phyloP scores from a whole-genome alignment of 2,888 invertebrate genomes.

The Tetragonisca angustula region DNA sequence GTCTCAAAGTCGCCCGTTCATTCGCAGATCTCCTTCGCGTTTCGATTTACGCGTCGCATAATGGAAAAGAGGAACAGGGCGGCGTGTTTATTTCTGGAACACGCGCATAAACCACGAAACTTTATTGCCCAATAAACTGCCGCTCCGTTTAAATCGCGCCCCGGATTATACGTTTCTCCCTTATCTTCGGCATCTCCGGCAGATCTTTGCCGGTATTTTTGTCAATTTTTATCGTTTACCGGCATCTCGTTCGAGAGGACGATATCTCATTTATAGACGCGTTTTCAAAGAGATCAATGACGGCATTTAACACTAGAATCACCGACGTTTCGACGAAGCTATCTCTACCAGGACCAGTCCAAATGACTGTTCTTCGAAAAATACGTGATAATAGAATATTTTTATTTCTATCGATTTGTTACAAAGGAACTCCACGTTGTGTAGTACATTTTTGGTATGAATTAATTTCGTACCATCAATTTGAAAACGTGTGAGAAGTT shows the following conservation, averaged over 20 bases:
- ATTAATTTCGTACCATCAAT: too few species aligned
- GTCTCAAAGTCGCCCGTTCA: slow-evolving; percentile 9
- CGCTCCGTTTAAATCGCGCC: slow-evolving; percentile 28
- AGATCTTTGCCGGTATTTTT: not conserved
- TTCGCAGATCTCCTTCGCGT: slow-evolving; percentile 10
- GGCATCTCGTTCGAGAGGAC: not conserved
- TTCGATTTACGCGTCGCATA: slow-evolving; percentile 25
- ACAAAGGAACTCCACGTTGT: too few species aligned
- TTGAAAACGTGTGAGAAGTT: too few species aligned
- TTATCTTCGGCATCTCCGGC: slow-evolving; percentile 15
- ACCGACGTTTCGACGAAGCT: too few species aligned
- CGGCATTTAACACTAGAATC: too few species aligned
- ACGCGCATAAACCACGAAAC: slow-evolving; percentile 31
- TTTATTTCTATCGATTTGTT: too few species aligned
- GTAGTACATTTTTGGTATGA: too few species aligned
- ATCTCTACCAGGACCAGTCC: too few species aligned
- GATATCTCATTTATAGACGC: too few species aligned
- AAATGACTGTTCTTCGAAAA: too few species aligned
- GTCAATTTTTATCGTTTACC: slow-evolving; percentile 8
- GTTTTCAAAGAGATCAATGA: too few species aligned
- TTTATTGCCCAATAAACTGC: slow-evolving; percentile 43
- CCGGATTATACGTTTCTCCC: slow-evolving; percentile 10
- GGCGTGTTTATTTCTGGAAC: slow-evolving; percentile 31
- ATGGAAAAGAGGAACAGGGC: slow-evolving; percentile 22
- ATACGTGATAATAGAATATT: too few species aligned